These are phyloP conservation scores for Paramuricea clavata DNA, from an alignment of 92 coral and sea anemone genomes.

Conservation along the genomic window DNA sequence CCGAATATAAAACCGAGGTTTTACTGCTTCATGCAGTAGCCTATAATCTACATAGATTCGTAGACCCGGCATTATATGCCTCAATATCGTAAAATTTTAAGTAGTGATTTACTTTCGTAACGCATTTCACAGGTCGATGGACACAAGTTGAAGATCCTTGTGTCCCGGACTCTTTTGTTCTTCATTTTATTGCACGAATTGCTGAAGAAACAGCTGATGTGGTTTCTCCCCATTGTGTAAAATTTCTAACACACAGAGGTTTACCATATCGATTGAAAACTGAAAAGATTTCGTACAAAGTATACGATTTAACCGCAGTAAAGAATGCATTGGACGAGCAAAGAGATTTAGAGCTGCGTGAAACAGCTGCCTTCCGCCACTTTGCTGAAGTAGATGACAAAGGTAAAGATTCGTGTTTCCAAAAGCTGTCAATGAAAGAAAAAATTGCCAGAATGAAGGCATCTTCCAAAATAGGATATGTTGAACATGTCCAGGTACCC, in stretches of 20 bases:
- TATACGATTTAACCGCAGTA: background rate
- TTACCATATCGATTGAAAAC: conserved; percentile 1
- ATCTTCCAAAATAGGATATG: background rate
- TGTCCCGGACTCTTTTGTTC: background rate
- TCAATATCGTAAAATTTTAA: no score
- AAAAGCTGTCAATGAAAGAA: background rate
- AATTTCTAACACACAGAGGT: background rate
- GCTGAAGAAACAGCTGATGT: background rate
- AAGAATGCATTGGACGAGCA: background rate
- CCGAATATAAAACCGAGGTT: no score
- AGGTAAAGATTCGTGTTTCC: no score
- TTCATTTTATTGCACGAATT: background rate
- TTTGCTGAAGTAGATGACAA: background rate
- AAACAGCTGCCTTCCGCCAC: background rate
- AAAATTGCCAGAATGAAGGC: background rate
- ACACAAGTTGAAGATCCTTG: conserved; percentile 6
- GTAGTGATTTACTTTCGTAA: no score
- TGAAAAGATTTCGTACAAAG: conserved; percentile 12
- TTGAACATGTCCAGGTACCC: background rate
- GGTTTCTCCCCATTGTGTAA: background rate
- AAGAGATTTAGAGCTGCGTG: background rate
- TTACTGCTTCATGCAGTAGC: no score
- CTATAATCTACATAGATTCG: no score
- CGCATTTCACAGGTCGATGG: background rate
- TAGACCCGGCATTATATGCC: no score